Evolutionary conservation across 2,888 invertebrate genomes (phyloP).

Genomic region (Pogonocherus hispidulus): DNA sequence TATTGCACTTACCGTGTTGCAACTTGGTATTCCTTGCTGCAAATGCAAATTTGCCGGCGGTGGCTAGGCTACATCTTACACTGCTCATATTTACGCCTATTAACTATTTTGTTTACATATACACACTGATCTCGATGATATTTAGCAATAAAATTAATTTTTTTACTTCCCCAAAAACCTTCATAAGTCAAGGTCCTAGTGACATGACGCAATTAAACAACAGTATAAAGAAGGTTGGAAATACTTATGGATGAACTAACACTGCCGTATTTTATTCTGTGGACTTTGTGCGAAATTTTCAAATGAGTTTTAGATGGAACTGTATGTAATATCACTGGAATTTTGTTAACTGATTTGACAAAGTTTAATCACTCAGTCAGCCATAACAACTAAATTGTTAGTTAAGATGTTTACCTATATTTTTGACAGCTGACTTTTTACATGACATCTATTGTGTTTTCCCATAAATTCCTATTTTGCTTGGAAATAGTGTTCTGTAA

Average conservation of each 20-base stretch:
- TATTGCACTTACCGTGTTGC: slow-evolving; percentile 63
- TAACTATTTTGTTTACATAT: slow-evolving; percentile 26
- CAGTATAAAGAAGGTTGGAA: slow-evolving; percentile 30
- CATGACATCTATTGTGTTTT: too few species aligned
- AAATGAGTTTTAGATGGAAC: slow-evolving; percentile 22
- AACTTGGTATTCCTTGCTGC: slow-evolving; percentile 62
- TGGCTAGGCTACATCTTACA: slow-evolving; percentile 67
- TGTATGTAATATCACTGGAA: slow-evolving; percentile 48
- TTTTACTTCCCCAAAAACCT: slow-evolving; percentile 50
- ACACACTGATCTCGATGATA: background rate
- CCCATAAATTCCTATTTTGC: too few species aligned
- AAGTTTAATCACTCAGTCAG: slow-evolving; percentile 37
- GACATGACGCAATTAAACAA: slow-evolving; percentile 61
- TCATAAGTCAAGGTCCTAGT: slow-evolving; percentile 63
- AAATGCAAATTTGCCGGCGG: slow-evolving; percentile 66
- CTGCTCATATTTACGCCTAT: slow-evolving; percentile 61
- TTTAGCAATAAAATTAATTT: slow-evolving; percentile 19
- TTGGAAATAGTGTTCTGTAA: too few species aligned
- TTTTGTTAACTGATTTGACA: slow-evolving; percentile 49
- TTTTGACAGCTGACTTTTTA: slow-evolving; percentile 25
- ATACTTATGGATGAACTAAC: slow-evolving; percentile 20
- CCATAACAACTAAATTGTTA: slow-evolving; percentile 40
- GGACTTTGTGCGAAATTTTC: slow-evolving; percentile 15
- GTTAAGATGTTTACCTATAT: slow-evolving; percentile 32
- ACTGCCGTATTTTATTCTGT: slow-evolving; percentile 17